Conservation (phyloP, 2,888 invertebrate species). For the Pocota personata region DNA sequence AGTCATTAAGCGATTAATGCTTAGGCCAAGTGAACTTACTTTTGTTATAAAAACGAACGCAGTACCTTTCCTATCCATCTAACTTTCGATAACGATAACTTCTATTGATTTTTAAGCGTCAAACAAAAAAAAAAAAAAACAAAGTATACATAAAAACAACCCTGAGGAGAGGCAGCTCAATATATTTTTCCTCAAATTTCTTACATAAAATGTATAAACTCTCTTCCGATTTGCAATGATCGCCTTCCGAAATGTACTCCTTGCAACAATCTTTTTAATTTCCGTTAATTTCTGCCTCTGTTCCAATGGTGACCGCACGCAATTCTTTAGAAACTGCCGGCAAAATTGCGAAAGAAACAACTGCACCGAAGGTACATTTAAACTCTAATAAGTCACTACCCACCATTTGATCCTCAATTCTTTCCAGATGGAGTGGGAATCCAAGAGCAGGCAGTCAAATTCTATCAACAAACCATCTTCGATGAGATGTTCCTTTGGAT, state of each 20-base stretch:
- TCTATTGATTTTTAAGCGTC: slow-evolving; percentile 26
- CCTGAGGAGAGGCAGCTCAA: background rate
- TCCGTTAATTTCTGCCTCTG: slow-evolving; percentile 40
- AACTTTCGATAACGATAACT: background rate
- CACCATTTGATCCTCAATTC: background rate
- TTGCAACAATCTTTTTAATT: slow-evolving; percentile 52
- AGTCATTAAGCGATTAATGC: no score
- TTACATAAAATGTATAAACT: slow-evolving; percentile 10
- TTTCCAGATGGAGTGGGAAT: slow-evolving; percentile 79
- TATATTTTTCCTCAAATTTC: background rate
- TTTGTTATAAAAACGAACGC: no score
- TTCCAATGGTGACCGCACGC: slow-evolving; percentile 84
- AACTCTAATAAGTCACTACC: background rate
- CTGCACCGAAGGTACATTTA: slow-evolving; percentile 82
- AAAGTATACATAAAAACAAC: slow-evolving; percentile 1
- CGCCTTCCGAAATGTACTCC: slow-evolving; percentile 16
- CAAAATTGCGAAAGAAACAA: slow-evolving; percentile 82
- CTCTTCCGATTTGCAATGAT: slow-evolving; percentile 13
- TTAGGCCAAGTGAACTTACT: no score
- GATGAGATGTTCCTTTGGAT: slow-evolving; percentile 87
- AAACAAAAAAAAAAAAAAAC: background rate
- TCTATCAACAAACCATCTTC: slow-evolving; percentile 80
- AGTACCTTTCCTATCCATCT: background rate
- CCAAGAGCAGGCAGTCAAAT: slow-evolving; percentile 79
- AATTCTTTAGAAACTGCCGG: slow-evolving; percentile 83